Evolutionary conservation across 2,797 vertebrate species (phyloP).

Genomic region (Mormyrus proboscirostris): DNA sequence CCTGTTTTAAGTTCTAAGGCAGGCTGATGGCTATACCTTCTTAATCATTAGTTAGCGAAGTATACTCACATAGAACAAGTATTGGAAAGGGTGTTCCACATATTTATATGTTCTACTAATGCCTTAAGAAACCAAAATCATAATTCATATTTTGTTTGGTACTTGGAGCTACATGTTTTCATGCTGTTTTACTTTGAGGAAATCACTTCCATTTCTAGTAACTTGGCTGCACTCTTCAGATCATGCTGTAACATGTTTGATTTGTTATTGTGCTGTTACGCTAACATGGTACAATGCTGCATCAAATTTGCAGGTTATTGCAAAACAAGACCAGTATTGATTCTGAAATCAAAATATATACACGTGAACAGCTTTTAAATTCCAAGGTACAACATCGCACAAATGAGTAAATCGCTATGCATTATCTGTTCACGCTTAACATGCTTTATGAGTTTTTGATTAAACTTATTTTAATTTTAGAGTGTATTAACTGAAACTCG

Average conservation of each 20-base stretch:
- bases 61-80: background rate
- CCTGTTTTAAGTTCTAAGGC: background rate
- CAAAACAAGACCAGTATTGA: background rate
- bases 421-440: background rate
- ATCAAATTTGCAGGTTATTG: background rate
- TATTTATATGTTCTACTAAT: background rate
- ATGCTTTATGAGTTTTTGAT: background rate
- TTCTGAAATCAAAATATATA: slow-evolving; percentile 5
- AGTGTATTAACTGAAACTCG: background rate
- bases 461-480: background rate
- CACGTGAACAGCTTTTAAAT: background rate
- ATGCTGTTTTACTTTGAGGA: background rate
- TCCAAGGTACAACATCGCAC: background rate
- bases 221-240: background rate
- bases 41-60: background rate
- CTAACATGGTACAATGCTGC: background rate
- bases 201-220: background rate
- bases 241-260: background rate
- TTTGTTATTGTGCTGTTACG: background rate
- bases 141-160: background rate
- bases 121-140: background rate
- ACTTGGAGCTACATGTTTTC: background rate
- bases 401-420: background rate
- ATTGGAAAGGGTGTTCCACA: background rate
- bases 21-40: background rate